phyloP scores from a whole-genome alignment of 2,797 vertebrate genomes.

The Poeciliopsis gracilis region DNA sequence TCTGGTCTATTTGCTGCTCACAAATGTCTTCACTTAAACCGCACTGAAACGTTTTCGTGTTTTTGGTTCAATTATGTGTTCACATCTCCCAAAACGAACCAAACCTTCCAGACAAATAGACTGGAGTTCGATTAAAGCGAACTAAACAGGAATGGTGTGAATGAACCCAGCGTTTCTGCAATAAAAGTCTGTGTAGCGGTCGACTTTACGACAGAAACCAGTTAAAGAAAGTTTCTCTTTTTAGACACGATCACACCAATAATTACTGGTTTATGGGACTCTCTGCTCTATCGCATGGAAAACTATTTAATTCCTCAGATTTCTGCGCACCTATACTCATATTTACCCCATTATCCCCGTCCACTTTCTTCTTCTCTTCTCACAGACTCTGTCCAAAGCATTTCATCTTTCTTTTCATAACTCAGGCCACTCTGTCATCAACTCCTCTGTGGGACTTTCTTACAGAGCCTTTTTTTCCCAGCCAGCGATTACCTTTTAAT shows the following conservation, averaged over 20 bases:
- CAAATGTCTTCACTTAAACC: too few relatives aligned
- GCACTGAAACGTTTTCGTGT: too few relatives aligned
- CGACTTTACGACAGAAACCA: neutral
- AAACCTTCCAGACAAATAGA: too few relatives aligned
- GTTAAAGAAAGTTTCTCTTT: neutral
- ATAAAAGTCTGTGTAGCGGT: neutral
- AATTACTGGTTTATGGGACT: conserved; percentile 42
- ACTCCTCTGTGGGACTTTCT: conserved; percentile 44
- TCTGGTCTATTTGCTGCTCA: too few relatives aligned
- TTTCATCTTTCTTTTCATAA: conserved; percentile 53
- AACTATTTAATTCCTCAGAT: conserved; percentile 22
- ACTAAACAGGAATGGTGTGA: too few relatives aligned
- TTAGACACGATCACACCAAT: neutral
- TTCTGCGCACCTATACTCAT: neutral
- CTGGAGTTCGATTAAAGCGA: too few relatives aligned
- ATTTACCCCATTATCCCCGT: conserved; percentile 13
- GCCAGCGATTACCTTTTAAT: conserved; percentile 50
- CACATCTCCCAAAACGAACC: too few relatives aligned
- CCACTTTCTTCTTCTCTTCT: conserved; percentile 6
- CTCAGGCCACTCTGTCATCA: conserved; percentile 62
- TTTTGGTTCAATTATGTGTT: too few relatives aligned
- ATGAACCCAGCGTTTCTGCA: neutral
- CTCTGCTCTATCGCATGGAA: conserved; percentile 16
- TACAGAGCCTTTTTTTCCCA: conserved; percentile 53
- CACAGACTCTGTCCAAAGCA: conserved; percentile 35